phyloP scores from a whole-genome alignment of 2,888 invertebrate species.

The Machimus rusticus region DNA sequence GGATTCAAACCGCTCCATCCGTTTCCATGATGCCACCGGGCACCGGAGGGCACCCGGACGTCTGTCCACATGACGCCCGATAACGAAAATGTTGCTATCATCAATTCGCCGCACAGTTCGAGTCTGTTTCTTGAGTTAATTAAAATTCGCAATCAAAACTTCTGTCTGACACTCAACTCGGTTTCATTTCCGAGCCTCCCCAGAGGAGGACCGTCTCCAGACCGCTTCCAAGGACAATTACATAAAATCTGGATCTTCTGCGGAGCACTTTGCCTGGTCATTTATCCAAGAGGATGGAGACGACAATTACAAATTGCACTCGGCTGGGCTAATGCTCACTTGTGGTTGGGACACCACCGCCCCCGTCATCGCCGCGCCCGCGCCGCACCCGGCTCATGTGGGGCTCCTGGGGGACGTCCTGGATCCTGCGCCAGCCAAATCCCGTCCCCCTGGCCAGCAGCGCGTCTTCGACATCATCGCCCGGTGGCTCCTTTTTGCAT shows the following conservation, averaged over 20 bases:
- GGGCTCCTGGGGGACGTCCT: not conserved
- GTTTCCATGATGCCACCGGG: not conserved
- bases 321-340: conserved; percentile 25
- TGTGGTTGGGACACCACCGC: not conserved
- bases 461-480: not conserved
- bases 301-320: conserved; percentile 41
- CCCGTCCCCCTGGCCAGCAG: not conserved
- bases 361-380: not conserved
- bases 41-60: not conserved
- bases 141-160: conserved; percentile 36
- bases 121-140: conserved; percentile 24
- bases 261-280: conserved; percentile 3
- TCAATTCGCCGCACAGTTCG: not conserved
- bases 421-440: conserved; percentile 6
- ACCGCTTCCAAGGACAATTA: conserved; percentile 24
- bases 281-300: conserved; percentile 36
- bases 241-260: conserved; percentile 18
- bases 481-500: conserved; percentile 17
- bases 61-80: not conserved
- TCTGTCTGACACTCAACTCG: not conserved
- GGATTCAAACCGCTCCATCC: not conserved
- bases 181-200: not conserved
- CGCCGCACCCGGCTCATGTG: not conserved
- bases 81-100: not conserved
- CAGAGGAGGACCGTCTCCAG: not conserved